phyloP scores from a whole-genome alignment of 2,113 vertebrate species.

The Hiodon alosoides region DNA sequence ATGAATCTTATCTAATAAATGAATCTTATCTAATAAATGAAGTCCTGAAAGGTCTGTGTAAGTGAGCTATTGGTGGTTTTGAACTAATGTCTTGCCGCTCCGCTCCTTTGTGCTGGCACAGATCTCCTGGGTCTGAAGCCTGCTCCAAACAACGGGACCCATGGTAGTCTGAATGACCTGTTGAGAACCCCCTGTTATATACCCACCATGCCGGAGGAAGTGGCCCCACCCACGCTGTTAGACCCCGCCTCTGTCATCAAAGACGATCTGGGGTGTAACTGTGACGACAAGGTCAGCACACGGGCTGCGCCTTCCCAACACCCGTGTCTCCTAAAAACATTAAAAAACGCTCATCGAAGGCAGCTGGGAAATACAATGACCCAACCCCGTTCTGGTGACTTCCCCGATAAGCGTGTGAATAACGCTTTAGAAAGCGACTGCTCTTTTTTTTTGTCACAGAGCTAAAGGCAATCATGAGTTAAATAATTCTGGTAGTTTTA shows the following conservation, averaged over 20 bases:
- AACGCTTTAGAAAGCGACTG: too few species aligned
- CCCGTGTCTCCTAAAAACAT: too few species aligned
- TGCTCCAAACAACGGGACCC: slow-evolving; percentile 91
- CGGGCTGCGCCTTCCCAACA: not conserved
- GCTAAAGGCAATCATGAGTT: too few species aligned
- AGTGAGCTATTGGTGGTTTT: not conserved
- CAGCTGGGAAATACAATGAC: too few species aligned
- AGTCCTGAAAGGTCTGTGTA: not conserved
- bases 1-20: too few species aligned
- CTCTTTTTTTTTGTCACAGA: too few species aligned
- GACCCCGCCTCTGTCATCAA: slow-evolving; percentile 49
- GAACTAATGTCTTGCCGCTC: slow-evolving; percentile 12
- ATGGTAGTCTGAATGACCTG: slow-evolving; percentile 87
- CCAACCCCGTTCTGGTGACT: too few species aligned
- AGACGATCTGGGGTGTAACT: slow-evolving; percentile 82
- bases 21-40: too few species aligned
- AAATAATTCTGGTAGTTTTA: too few species aligned
- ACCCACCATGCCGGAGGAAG: slow-evolving; percentile 79
- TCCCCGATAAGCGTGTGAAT: too few species aligned
- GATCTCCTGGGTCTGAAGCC: slow-evolving; percentile 87
- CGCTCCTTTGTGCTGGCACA: slow-evolving; percentile 34
- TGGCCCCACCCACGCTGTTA: slow-evolving; percentile 67
- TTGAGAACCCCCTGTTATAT: slow-evolving; percentile 67
- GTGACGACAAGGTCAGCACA: slow-evolving; percentile 78
- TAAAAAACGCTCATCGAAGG: too few species aligned